A percentile compares a stretch with the other conserved stretches of the same genome.
These are phyloP conservation scores for Siniperca chuatsi DNA, from an alignment of 2,113 vertebrate species.

Conservation along the genomic window DNA sequence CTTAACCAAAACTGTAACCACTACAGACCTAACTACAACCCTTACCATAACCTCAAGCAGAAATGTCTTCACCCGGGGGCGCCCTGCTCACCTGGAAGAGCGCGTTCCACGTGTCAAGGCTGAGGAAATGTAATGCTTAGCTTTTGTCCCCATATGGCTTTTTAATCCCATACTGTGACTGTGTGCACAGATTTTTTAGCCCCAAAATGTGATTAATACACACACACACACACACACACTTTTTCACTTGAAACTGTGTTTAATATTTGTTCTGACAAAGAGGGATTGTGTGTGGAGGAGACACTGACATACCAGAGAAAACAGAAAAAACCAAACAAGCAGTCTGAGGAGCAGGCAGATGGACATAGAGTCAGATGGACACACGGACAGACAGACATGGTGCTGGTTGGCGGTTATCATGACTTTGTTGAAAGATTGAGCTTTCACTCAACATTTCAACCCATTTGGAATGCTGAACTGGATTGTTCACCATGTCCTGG, in stretches of 20 bases:
- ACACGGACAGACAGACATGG: not conserved
- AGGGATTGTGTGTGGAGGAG: conserved; percentile 37
- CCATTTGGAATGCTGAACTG: not conserved
- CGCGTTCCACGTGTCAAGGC: too few relatives aligned
- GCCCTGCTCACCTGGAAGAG: too few relatives aligned
- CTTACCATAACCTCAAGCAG: not conserved
- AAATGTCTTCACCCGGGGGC: too few relatives aligned
- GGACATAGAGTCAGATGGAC: not conserved
- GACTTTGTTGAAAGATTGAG: not conserved
- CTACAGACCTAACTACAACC: not conserved
- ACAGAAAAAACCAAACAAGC: not conserved
- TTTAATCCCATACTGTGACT: not conserved
- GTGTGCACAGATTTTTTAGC: not conserved
- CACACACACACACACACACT: conserved; percentile 6
- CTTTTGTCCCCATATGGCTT: not conserved
- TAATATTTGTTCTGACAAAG: conserved; percentile 45
- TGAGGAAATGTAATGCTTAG: not conserved
- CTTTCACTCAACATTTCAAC: not conserved
- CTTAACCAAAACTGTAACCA: not conserved
- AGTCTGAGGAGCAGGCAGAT: not conserved
- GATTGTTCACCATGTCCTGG: conserved; percentile 72
- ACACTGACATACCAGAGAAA: conserved; percentile 43
- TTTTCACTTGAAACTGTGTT: conserved; percentile 12
- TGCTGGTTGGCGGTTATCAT: not conserved
- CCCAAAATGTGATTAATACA: not conserved